These are phyloP conservation scores for Ceriagrion tenellum DNA, from an alignment of 2,888 invertebrate genomes.

Conservation along the genomic window DNA sequence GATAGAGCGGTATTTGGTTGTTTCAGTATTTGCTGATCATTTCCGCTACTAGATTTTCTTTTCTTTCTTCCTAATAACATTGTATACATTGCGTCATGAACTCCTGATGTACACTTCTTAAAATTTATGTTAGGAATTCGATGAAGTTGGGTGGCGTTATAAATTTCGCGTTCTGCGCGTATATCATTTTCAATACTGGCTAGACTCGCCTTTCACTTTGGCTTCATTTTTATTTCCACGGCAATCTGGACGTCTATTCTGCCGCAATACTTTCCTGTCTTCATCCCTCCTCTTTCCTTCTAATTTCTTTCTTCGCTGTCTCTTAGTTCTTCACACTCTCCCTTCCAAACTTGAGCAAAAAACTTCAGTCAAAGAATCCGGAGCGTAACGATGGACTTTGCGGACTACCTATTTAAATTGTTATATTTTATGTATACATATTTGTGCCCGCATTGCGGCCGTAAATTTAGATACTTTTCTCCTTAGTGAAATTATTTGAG, in stretches of 20 bases:
- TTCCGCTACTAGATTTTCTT: too few relatives aligned
- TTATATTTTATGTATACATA: not conserved
- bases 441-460: not conserved
- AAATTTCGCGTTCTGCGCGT: not conserved
- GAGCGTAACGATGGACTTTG: not conserved
- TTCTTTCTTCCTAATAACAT: too few relatives aligned
- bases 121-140: not conserved
- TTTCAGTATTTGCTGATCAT: too few relatives aligned
- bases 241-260: not conserved
- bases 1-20: too few relatives aligned
- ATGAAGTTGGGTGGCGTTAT: not conserved
- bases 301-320: conserved; percentile 70
- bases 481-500: not conserved
- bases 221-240: not conserved
- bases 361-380: not conserved
- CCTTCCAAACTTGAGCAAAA: conserved; percentile 78
- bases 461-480: not conserved
- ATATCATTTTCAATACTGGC: not conserved
- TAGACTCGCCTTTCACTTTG: not conserved
- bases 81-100: too few relatives aligned
- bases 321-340: conserved; percentile 75
- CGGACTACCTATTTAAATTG: not conserved
- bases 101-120: too few relatives aligned
- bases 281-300: conserved; percentile 71
- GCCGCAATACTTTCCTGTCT: not conserved